Base-by-base conservation (phyloP, 1,140 invertebrate species). In the Ceratosolen fusciceps region DNA sequence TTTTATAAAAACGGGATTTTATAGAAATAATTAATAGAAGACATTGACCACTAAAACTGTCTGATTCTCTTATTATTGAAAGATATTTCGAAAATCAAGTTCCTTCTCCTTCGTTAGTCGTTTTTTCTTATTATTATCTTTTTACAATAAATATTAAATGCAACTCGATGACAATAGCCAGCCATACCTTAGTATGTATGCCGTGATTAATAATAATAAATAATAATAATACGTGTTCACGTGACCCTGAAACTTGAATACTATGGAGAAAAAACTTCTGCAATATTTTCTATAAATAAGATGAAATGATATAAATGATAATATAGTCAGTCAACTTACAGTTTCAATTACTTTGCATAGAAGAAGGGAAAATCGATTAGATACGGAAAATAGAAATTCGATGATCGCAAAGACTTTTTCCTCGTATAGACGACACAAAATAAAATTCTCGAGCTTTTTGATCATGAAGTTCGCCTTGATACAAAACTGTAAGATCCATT, bases 231-330 rank as follows among this genome's bases (percentile, higher is more conserved):
- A 49, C 31, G 54, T 52, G 26, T 71, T 71, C 21, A 26, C 26
- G 14, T 71, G 47, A 1, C 26, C 47, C 47, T 47, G 14, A 67
- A 68, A 16, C 8, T 68, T 47, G 26, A 14, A 71, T 70, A 49
- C 21, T 1, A 8, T 10, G 19, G 31, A n/a, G 3, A 29, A 71
- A 71, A 14, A 71, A 54, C 5, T 10, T 68, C 39, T 68, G 12
- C 2, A 68, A 68, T 47, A 68, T 2, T 26, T 47, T 5, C 1
- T 10, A 26, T 12, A 19, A 47, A 39, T 65, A 4, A 47, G 67
- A 9, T 52, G 19, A 3, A 52, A 71, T 71, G 68, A 71, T 47
- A n/a, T n/a, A 71, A 71, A 71, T 71, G 24, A 49, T 70, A 70
- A 70, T 14, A 26, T 70, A 70, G 19, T n/a, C n/a, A 71, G 10